Evolutionary conservation across 1,140 invertebrate genomes (phyloP), one percentile per base, ranked within the genome.

Genomic region (Popillia japonica): DNA sequence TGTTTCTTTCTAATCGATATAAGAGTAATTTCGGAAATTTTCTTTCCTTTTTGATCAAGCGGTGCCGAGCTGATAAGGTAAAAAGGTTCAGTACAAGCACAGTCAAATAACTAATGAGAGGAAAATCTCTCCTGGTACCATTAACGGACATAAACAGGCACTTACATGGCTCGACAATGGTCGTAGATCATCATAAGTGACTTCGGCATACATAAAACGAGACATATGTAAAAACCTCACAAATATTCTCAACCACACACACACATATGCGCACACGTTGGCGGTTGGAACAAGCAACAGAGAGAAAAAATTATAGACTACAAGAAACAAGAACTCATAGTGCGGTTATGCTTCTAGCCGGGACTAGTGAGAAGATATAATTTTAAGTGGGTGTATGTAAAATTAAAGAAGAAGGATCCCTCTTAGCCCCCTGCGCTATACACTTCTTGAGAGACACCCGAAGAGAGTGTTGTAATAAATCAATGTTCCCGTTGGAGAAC

Each of bases 361-460:
- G 80, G 79, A 73, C 80, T n/a, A n/a, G 79, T 81, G 81, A 79
- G 79, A 79, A 78, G 48, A 78, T 61, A 55, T 73, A 40, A 40
- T 42, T 77, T 78, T 73, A 79, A 82, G 82, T 83, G 82, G 82
- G 82, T 80, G 82, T 83, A 83, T 81, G 79, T 82, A 80, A 82
- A 80, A 76, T n/a, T n/a, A 22, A 59, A 68, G 40, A 42, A 78
- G 72, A 34, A 20, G 41, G 27, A 41, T 78, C 61, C n/a, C n/a
- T n/a, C n/a, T n/a, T n/a, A 78, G 77, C n/a, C 61, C 61, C 61
- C 22, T 64, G 10, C 61, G 23, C 22, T 64, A 64, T 64, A 64
- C 61, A 64, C 61, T 64, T 64, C 61, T 64, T n/a, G n/a, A n/a
- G 61, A 78, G 77, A 78, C 73, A 73, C 64, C 68, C 68, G 68